Percentiles rank a stretch among this genome's conserved stretches.
Conservation (phyloP, 2,113 vertebrate species). For the Percopsis transmontana region DNA sequence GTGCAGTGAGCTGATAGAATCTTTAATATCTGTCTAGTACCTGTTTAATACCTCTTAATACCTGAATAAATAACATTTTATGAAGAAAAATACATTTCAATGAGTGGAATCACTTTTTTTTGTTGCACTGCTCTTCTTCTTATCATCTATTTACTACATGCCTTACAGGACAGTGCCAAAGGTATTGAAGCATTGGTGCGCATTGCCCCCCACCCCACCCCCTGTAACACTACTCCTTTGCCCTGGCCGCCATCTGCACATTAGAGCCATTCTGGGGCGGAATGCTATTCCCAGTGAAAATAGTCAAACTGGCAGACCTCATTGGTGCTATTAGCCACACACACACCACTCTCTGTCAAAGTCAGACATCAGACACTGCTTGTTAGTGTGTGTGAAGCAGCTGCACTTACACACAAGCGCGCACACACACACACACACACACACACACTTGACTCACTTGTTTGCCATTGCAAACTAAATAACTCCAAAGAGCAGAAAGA, state of each 20-base stretch:
- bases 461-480: not conserved
- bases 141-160: not conserved
- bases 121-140: not conserved
- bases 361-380: not conserved
- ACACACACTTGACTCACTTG: no score
- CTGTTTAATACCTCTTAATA: no score
- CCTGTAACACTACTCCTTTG: not conserved
- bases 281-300: not conserved
- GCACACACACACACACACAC: not conserved
- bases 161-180: not conserved
- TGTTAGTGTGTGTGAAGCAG: not conserved
- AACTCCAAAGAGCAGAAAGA: not conserved
- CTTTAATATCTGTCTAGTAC: no score
- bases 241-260: conserved; percentile 12
- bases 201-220: no score
- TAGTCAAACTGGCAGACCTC: not conserved
- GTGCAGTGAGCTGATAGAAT: not conserved
- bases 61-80: no score
- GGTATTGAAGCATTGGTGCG: not conserved
- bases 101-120: no score
- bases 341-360: not conserved
- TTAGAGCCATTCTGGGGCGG: not conserved
- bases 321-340: not conserved
- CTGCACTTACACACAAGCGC: not conserved
- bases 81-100: not conserved